A percentile compares a stretch with the other conserved stretches of the same genome.
These are phyloP conservation scores for Cyprinus carpio DNA, from an alignment of 2,113 vertebrate genomes.

Conservation along the genomic window DNA sequence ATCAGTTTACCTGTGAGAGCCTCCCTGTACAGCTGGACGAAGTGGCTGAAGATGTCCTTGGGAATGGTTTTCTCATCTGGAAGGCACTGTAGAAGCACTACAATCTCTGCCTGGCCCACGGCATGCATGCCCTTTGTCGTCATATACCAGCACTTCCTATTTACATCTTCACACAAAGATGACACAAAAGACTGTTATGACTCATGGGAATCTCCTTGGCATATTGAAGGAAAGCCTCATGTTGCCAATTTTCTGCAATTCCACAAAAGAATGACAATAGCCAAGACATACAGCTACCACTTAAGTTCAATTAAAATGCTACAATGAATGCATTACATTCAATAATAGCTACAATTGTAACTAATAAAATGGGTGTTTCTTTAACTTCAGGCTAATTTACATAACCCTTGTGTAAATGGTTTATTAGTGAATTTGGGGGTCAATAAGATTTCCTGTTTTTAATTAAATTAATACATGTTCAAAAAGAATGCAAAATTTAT, in stretches of 20 bases:
- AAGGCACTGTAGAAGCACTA: constrained; percentile 95
- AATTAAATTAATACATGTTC: too few species aligned
- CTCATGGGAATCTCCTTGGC: not conserved
- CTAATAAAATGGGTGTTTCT: not conserved
- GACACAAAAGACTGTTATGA: not conserved
- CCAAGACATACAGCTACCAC: not conserved
- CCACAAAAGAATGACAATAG: not conserved
- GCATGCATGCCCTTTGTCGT: constrained; percentile 98
- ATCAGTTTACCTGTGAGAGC: constrained; percentile 66
- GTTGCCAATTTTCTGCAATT: not conserved
- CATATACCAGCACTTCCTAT: constrained; percentile 98
- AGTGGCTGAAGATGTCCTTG: constrained; percentile 95
- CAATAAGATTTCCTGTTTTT: not conserved
- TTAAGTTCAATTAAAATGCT: not conserved
- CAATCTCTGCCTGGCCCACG: constrained; percentile 92
- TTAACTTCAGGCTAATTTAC: not conserved
- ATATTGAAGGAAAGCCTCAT: not conserved
- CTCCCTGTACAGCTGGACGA: constrained; percentile 96
- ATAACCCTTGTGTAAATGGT: not conserved
- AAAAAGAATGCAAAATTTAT: too few species aligned
- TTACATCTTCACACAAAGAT: constrained; percentile 83
- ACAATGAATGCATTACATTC: too few species aligned
- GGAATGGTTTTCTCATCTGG: constrained; percentile 97
- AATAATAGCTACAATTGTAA: not conserved
- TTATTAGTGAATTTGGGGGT: not conserved